Percentiles rank a stretch among this genome's conserved stretches.
These are phyloP conservation scores for Alectura lathami DNA, from an alignment of 2,113 vertebrate genomes.

Conservation along the genomic window DNA sequence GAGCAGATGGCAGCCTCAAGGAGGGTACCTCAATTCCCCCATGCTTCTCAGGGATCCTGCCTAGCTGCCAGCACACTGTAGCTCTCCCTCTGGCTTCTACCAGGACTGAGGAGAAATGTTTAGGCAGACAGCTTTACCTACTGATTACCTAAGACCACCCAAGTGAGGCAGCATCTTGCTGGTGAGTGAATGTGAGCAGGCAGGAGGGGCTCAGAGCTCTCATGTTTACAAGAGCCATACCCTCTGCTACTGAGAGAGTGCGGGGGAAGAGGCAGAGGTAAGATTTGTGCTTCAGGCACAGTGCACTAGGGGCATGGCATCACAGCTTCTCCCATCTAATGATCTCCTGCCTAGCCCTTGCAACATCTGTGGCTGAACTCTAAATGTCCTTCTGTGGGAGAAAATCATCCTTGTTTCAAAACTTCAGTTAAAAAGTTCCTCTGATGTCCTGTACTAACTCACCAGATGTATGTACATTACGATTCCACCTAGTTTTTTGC, in stretches of 20 bases:
- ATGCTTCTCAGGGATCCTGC: neutral
- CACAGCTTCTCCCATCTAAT: neutral
- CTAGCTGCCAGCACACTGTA: neutral
- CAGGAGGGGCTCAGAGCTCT: neutral
- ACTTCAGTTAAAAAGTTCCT: neutral
- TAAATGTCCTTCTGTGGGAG: neutral
- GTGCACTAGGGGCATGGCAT: neutral
- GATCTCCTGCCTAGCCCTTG: neutral
- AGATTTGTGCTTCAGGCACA: neutral
- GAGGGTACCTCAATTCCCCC: neutral
- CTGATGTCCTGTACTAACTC: neutral
- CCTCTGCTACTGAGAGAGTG: neutral
- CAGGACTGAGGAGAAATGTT: neutral
- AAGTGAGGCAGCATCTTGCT: neutral
- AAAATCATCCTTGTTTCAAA: neutral
- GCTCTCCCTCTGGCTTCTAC: neutral
- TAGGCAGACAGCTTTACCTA: neutral
- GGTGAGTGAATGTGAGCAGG: neutral
- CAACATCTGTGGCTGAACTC: neutral
- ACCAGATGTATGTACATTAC: neutral
- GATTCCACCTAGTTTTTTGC: neutral
- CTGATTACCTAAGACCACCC: neutral
- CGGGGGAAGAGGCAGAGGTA: accelerated
- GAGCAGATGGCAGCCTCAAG: neutral
- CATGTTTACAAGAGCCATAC: neutral